Base-by-base conservation (phyloP, 2,113 vertebrate genomes). In the Hippopotamus amphibius region DNA sequence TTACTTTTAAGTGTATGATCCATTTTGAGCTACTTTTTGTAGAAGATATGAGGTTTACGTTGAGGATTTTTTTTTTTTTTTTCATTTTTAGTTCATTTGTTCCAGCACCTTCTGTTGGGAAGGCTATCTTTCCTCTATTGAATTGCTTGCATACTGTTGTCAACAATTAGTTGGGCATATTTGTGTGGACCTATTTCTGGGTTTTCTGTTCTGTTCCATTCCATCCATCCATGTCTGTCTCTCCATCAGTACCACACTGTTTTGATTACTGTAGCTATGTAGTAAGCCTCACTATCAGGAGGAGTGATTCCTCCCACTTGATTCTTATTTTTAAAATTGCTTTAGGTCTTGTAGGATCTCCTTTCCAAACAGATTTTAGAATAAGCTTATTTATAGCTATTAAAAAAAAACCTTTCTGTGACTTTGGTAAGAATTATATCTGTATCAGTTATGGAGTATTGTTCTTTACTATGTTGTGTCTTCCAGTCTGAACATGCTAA, bases 11-110 rank as follows among this genome's bases (percentile, higher is more conserved):
- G 28, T 63, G 12, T 90, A 19, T 95, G 37, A 82, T 57, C n/a
- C 43, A 95, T 91, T 90, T 93, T 53, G n/a, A 57, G 6, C 24
- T 90, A 55, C 68, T 93, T 93, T 95, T 83, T 89, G 48, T 66
- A 24, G n/a, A 74, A 90, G 6, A 21, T 43, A 43, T 7, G 53
- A 53, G 43, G 57, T 92, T 76, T 83, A 71, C n/a, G 26, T 82
- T 72, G 76, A 72, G 22, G 66, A 84, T 83, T 79, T 43, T 81
- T 81, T 50, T 21, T 69, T 59, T 65, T 65, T 16, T 61, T 74
- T 37, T 2, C 37, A 37, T 37, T 74, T 85, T 43, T 68, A 90
- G 79, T 80, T 41, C 26, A 74, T 4, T 79, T 90, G 26, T 30
- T 86, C 65, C 21, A 66, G 15, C 10, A 50, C 76, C 17, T n/a